Base-by-base conservation (phyloP, 2,797 vertebrate species). In the Coregonus ussuriensis region DNA sequence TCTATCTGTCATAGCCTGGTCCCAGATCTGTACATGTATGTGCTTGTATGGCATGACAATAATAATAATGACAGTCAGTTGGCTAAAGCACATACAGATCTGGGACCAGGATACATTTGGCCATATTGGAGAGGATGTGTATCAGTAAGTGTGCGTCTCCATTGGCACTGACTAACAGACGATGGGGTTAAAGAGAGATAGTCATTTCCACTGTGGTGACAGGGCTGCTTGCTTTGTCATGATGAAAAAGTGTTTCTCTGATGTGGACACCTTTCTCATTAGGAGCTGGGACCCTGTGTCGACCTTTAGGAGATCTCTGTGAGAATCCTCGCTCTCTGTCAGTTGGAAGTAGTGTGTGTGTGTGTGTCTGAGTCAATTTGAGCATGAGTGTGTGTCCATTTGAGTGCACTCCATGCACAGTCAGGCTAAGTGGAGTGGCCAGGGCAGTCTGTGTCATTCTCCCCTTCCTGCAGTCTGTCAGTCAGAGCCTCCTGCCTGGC, bases 261-360 rank as follows among this genome's bases (percentile, higher is more conserved):
- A 89, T 83, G 87, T 81, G 89, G 87, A 89, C 84, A 65, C 85
- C 78, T 81, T 83, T 83, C 77, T 87, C 85, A 89, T 90, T 89
- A 89, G 77, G 89, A 83, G 72, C 56, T 33, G 7, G 21, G 33
- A 65, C 76, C 52, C 74, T 1, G 74, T 13, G 2, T 56, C 85
- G 84, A 90, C 87, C 88, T 89, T 79, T 84, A 79, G 79, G 84
- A 83, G 69, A 47, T 56, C 7, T 74, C 76, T 47, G 41, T 47
- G 41, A 47, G 9, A 47, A 47, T 47, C 41, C 9, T 47, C 3
- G 9, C 41, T 13, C 41, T 47, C 41, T 3, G 41, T 47, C 41
- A 59, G 51, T 71, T 77, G 59, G 15, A 62, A 21, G n/a, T 7
- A 21, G 35, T 29, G n/a, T 72, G 6, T 35, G 62, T 16, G 25